Conservation (phyloP, 2,888 invertebrate species). For the Baccha elongata region DNA sequence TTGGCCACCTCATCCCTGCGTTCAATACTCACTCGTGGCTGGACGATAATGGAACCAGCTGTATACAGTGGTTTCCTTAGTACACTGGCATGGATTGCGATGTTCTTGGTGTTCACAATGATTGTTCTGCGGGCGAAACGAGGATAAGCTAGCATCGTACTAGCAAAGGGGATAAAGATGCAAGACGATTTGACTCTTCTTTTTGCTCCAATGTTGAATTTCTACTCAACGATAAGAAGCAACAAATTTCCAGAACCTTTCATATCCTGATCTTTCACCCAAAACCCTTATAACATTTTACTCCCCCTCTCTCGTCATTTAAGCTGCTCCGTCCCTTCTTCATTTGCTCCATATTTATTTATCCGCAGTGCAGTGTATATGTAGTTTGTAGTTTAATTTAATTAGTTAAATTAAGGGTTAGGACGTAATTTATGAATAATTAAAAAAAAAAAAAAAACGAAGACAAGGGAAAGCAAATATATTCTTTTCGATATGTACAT, state of each 20-base stretch:
- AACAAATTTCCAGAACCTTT: conserved; percentile 36
- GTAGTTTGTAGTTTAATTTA: conserved; percentile 70
- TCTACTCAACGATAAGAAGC: conserved; percentile 41
- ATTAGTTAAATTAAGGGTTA: conserved; percentile 70
- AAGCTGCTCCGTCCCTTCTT: conserved; percentile 58
- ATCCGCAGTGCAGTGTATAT: conserved; percentile 71
- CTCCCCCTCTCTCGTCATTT: conserved; percentile 40
- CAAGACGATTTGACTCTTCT: conserved; percentile 32
- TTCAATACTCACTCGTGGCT: conserved; percentile 93
- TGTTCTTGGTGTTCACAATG: conserved; percentile 91
- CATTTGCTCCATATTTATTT: conserved; percentile 73
- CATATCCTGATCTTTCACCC: conserved; percentile 13
- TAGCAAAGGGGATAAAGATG: conserved; percentile 56
- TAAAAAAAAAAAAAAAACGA: conserved; percentile 21
- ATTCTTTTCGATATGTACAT: conserved; percentile 44
- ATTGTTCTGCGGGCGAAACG: conserved; percentile 91
- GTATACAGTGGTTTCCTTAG: conserved; percentile 95
- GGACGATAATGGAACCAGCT: conserved; percentile 90
- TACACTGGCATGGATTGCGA: conserved; percentile 92
- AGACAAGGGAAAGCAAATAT: conserved; percentile 20
- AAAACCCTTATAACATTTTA: conserved; percentile 26
- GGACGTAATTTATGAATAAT: conserved; percentile 63
- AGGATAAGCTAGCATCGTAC: conserved; percentile 83
- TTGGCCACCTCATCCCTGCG: conserved; percentile 95
- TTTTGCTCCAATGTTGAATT: conserved; percentile 32